Percentiles rank a stretch among this genome's conserved stretches.
phyloP scores from a whole-genome alignment of 2,113 vertebrate species.

The Ammospiza nelsoni region DNA sequence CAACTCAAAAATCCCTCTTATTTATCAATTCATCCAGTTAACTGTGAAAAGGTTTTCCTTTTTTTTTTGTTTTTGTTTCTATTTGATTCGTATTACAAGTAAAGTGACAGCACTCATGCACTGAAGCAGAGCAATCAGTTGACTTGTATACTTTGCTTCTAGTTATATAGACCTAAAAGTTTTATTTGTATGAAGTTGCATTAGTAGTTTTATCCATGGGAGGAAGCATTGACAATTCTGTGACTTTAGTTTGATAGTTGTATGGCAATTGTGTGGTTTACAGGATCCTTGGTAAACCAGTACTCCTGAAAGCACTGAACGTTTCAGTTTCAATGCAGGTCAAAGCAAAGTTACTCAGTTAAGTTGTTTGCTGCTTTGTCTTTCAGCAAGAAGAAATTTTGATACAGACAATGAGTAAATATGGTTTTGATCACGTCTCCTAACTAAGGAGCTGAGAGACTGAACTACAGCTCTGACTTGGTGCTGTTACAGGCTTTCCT shows the following conservation, averaged over 20 bases:
- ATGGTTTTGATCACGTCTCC: fast-evolving
- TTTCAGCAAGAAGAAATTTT: not conserved
- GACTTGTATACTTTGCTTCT: not conserved
- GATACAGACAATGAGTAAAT: not conserved
- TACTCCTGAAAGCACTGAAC: fast-evolving
- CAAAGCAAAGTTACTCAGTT: not conserved
- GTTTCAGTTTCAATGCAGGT: not conserved
- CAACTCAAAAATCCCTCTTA: fast-evolving
- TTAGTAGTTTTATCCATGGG: not conserved
- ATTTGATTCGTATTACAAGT: not conserved
- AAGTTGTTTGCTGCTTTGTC: not conserved
- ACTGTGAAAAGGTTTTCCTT: not conserved
- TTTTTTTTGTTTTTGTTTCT: not conserved
- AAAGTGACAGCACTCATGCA: not conserved
- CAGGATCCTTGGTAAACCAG: not conserved
- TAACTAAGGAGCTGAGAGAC: not conserved
- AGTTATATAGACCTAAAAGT: not conserved
- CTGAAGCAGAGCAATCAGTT: not conserved
- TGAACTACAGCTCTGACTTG: not conserved
- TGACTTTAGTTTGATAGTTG: not conserved
- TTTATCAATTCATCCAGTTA: not conserved
- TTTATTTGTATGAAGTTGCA: not conserved
- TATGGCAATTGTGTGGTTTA: not conserved
- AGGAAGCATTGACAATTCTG: not conserved
- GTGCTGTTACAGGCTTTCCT: not conserved